phyloP scores from a whole-genome alignment of 1,140 invertebrate species.

The Lordiphosa mommai region DNA sequence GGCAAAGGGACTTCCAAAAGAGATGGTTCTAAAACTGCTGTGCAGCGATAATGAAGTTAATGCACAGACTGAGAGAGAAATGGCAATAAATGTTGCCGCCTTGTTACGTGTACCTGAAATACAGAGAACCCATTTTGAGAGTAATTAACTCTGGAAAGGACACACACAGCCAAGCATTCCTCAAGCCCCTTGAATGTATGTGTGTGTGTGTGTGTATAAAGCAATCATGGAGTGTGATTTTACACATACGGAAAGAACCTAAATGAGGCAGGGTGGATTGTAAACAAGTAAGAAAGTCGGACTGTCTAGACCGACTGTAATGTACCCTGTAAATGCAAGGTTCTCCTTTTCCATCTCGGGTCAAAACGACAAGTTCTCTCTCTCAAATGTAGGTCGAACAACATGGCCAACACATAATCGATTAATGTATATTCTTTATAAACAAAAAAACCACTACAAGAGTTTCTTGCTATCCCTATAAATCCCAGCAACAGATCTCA shows the following conservation, averaged over 20 bases:
- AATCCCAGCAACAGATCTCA: too few relatives aligned
- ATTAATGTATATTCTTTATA: too few relatives aligned
- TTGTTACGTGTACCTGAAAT: constrained; percentile 22
- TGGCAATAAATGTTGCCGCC: constrained; percentile 21
- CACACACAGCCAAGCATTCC: constrained; percentile 5
- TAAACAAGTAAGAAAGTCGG: too few relatives aligned
- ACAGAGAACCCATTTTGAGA: constrained; percentile 33
- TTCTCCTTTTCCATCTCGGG: too few relatives aligned
- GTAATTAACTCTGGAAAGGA: constrained; percentile 46
- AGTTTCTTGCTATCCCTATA: too few relatives aligned
- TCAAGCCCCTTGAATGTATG: background rate
- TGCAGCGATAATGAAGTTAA: constrained; percentile 72
- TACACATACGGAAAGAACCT: too few relatives aligned
- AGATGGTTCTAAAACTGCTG: constrained; percentile 35
- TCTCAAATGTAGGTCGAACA: too few relatives aligned
- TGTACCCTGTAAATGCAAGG: too few relatives aligned
- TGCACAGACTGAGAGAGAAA: constrained; percentile 27
- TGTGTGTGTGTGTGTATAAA: constrained; percentile 22
- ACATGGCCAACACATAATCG: too few relatives aligned
- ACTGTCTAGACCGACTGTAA: too few relatives aligned
- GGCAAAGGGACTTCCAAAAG: constrained; percentile 21
- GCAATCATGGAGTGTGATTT: constrained; percentile 54
- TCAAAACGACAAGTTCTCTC: too few relatives aligned
- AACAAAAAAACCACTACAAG: too few relatives aligned
- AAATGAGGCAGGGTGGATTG: constrained; percentile 4